These are phyloP conservation scores for Gorsachius goisagi DNA, from an alignment of 2,113 vertebrate genomes.

Conservation along the genomic window DNA sequence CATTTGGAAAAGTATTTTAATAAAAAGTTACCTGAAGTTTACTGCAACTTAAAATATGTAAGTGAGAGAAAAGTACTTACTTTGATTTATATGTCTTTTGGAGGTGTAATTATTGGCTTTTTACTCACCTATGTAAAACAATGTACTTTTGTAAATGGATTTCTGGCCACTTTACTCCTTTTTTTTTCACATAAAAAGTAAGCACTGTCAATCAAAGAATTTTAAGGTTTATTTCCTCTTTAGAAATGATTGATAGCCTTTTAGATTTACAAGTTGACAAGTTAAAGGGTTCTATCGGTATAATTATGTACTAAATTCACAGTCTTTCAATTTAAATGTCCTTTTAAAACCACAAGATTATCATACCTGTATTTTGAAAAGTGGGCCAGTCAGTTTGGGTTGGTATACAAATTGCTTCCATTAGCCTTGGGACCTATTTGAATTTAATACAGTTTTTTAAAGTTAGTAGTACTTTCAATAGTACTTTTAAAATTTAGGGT, in stretches of 20 bases:
- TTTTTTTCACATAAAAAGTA: conserved; percentile 79
- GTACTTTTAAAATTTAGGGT: conserved; percentile 81
- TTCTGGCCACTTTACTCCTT: conserved; percentile 82
- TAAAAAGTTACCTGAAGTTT: conserved; percentile 82
- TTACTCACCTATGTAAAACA: conserved; percentile 86
- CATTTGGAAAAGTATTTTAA: conserved; percentile 75
- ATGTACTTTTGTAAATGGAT: conserved; percentile 88
- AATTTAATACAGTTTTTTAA: conserved; percentile 82
- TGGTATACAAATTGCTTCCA: conserved; percentile 87
- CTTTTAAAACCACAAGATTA: conserved; percentile 86
- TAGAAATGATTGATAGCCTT: conserved; percentile 88
- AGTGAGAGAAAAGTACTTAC: conserved; percentile 81
- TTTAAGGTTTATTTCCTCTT: conserved; percentile 87
- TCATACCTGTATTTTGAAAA: conserved; percentile 87
- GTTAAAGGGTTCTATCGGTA: conserved; percentile 89
- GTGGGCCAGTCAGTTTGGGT: conserved; percentile 84
- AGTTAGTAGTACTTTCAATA: conserved; percentile 75
- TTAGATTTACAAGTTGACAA: conserved; percentile 89
- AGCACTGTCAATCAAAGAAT: conserved; percentile 86
- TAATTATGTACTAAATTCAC: conserved; percentile 89
- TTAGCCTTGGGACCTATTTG: conserved; percentile 88
- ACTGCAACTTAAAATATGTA: conserved; percentile 78
- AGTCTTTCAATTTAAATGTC: conserved; percentile 89
- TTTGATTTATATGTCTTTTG: conserved; percentile 84
- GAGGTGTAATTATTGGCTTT: conserved; percentile 85